Base-by-base conservation (phyloP, 2,888 invertebrate species). In the Caenorhabditis parvicauda region DNA sequence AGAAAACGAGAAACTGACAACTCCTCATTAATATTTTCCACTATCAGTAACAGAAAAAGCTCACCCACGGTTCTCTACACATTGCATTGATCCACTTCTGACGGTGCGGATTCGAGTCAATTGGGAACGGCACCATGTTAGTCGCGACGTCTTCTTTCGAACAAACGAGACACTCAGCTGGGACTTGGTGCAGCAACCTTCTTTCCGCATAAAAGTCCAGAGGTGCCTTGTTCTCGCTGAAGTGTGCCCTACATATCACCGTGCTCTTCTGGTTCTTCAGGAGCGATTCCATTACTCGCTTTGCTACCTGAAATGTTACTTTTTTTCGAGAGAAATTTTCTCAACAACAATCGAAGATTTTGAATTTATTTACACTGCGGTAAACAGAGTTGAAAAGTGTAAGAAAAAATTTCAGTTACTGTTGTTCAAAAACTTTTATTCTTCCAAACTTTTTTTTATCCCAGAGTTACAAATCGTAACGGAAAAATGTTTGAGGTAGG, bases 51-150 rank as follows among this genome's bases (percentile, higher is more conserved):
- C n/a, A n/a, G n/a, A n/a, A n/a, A 5, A 24, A 5, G 25, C 12
- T 22, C 19, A 51, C 51, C 63, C 63, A 63, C 22, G 63, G 60
- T 37, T 68, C 68, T 21, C 68, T 52, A 27, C 63, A 58, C 55
- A 68, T 56, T 6, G 68, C 57, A 25, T 68, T 63, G 22, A 68
- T 47, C 68, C 68, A 68, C 42, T 55, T 58, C 17, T 53, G 56
- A 3, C 60, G 49, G 9, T 59, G 52, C 14, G 52, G 57, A 4
- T 57, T 53, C 6, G 55, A 51, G 1, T 44, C 21, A 14, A 54
- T 47, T 5, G 68, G 68, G 35, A 68, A 65, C 4, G 68, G 68
- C 17, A 68, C 54, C 68, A 68, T 68, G 0, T 41, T 29, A 1
- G 52, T 57, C 19, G 60, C 63, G 14, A 60, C 59, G 12, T 65